phyloP scores from a whole-genome alignment of 2,888 invertebrate genomes.

The Aquatica leii region DNA sequence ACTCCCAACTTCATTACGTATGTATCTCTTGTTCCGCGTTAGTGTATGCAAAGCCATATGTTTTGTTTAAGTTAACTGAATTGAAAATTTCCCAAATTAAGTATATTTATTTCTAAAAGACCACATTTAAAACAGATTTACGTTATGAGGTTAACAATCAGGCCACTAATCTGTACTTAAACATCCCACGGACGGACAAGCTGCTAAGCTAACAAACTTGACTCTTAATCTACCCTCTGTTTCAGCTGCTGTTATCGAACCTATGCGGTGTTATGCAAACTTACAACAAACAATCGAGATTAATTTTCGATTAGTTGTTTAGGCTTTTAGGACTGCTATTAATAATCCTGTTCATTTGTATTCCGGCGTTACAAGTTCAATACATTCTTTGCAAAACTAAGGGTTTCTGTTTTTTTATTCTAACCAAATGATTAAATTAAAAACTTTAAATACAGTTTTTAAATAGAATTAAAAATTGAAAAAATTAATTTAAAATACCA shows the following conservation, averaged over 20 bases:
- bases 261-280: conserved; percentile 47
- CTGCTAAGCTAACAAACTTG: conserved; percentile 53
- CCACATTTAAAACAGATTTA: conserved; percentile 27
- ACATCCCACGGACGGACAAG: conserved; percentile 51
- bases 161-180: conserved; percentile 50
- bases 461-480: no score
- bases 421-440: no score
- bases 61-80: no score
- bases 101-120: conserved; percentile 16
- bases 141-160: conserved; percentile 43
- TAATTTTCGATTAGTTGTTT: conserved; percentile 50
- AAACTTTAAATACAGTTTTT: no score
- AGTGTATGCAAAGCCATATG: not conserved
- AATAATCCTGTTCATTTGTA: conserved; percentile 28
- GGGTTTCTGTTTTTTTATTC: no score
- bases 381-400: no score
- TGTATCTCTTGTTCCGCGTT: no score
- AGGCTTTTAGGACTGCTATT: conserved; percentile 39
- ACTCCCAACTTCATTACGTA: no score
- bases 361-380: not conserved
- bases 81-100: conserved; percentile 7
- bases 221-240: conserved; percentile 50
- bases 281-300: conserved; percentile 43
- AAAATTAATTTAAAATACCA: no score
- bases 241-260: conserved; percentile 43